Evolutionary conservation across 1,140 invertebrate species (phyloP).

Genomic region (Euglossa dilemma): DNA sequence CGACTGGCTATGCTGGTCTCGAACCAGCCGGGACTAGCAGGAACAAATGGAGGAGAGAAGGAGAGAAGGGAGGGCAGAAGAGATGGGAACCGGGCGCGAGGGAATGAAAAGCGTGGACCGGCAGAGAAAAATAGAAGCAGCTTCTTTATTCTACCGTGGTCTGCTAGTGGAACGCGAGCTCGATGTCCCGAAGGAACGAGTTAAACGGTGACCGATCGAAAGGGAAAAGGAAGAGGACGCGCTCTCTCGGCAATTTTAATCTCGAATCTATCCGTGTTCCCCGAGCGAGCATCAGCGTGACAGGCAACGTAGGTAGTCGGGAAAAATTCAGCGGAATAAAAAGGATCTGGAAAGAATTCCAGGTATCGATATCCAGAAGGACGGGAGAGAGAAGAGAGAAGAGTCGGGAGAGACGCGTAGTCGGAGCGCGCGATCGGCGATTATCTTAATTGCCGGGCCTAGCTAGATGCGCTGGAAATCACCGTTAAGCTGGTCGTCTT

Average conservation of each 20-base stretch:
- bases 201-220: not conserved
- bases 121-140: slow-evolving; percentile 13
- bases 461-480: slow-evolving; percentile 55
- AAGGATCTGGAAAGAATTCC: not conserved
- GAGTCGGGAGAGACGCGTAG: not conserved
- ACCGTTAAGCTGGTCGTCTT: slow-evolving; percentile 65
- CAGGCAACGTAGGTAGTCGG: not conserved
- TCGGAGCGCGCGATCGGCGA: slow-evolving; percentile 45
- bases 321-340: not conserved
- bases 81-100: slow-evolving; percentile 28
- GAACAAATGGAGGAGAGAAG: slow-evolving; percentile 48
- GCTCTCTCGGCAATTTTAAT: too few relatives aligned
- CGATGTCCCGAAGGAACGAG: too few relatives aligned
- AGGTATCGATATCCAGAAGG: slow-evolving; percentile 20
- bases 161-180: not conserved
- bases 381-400: not conserved
- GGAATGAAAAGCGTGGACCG: slow-evolving; percentile 54
- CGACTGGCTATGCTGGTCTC: slow-evolving; percentile 68
- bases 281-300: too few relatives aligned
- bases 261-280: not conserved
- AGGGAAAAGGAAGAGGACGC: not conserved
- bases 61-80: slow-evolving; percentile 8
- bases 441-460: slow-evolving; percentile 67
- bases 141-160: not conserved
- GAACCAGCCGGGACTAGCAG: slow-evolving; percentile 42